Percentiles rank a stretch among this genome's conserved stretches.
phyloP scores from a whole-genome alignment of 2,113 vertebrate species.

The Falco punctatus region DNA sequence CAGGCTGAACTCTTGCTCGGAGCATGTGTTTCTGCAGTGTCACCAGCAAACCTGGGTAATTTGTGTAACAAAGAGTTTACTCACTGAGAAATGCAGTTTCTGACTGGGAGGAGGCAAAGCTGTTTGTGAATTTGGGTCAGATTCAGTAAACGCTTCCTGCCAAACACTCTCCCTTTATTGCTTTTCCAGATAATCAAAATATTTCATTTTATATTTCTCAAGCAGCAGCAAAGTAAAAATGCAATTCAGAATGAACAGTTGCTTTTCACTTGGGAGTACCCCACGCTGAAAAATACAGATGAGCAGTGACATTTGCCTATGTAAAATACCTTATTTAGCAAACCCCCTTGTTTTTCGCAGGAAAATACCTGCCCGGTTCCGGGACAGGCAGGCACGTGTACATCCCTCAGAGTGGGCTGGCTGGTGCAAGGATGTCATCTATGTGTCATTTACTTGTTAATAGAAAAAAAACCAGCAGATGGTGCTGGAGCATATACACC shows the following conservation, averaged over 20 bases:
- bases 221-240: neutral
- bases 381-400: neutral
- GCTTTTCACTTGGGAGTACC: neutral
- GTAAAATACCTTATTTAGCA: neutral
- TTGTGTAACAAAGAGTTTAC: neutral
- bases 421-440: neutral
- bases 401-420: neutral
- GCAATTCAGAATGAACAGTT: neutral
- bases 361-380: neutral
- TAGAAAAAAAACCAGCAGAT: neutral
- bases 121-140: slow-evolving; percentile 37
- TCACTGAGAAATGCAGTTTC: neutral
- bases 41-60: neutral
- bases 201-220: neutral
- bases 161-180: neutral
- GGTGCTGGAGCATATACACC: slow-evolving; percentile 20
- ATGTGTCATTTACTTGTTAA: neutral
- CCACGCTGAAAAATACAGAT: neutral
- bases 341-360: neutral
- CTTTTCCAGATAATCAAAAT: neutral
- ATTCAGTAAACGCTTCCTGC: neutral
- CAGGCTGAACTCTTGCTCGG: neutral
- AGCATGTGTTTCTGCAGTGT: neutral
- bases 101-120: slow-evolving; percentile 33
- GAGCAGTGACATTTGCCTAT: neutral